Evolutionary conservation across 2,888 invertebrate species (phyloP), one percentile per base, ranked within the genome.

Genomic region (Drosophila nr. perissopoda): DNA sequence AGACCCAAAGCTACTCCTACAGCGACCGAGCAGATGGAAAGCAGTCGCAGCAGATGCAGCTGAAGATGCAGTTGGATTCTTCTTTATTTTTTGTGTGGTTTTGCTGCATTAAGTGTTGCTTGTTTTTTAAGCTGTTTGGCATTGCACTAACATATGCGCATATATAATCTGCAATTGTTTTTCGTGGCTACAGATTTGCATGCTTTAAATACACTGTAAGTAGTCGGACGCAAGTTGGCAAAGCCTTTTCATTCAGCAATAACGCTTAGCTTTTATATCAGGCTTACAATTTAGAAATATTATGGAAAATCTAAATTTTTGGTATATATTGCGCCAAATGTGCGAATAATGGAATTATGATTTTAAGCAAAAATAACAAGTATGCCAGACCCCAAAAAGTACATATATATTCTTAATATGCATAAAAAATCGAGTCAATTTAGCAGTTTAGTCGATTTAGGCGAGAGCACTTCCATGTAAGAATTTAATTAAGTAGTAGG

Each of bases 121-220:
- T 73, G 61, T 64, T 73, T 73, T 76, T 74, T 75, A 75, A 73
- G 64, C 71, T 80, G 69, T 73, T 78, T 71, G 84, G 65, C 64
- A 73, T 75, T 78, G 64, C 60, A 67, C 77, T 78, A 89, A 85
- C 89, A 85, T 87, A 87, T 87, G 83, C 80, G 75, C 88, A 87
- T 87, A 83, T 83, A 69, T 83, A 89, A 89, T 77, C 81, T 73
- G 72, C 72, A 87, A 81, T 87, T 89, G 80, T 85, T 84, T 84
- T 87, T 78, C 65, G 71, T 73, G 70, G 75, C 27, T 66, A 59
- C 51, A 73, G 87, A 83, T 88, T 88, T 86, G 76, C 78, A 80
- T 69, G 51, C 57, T 45, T 58, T 21, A 56, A 60, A 31, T 69
- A 16, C 74, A 86, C 71, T 21, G 67, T 2, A 7, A 51, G 13